A percentile compares a stretch with the other conserved stretches of the same genome.
Evolutionary conservation across 2,113 vertebrate genomes (phyloP).

Genomic region (Lasiurus borealis): DNA sequence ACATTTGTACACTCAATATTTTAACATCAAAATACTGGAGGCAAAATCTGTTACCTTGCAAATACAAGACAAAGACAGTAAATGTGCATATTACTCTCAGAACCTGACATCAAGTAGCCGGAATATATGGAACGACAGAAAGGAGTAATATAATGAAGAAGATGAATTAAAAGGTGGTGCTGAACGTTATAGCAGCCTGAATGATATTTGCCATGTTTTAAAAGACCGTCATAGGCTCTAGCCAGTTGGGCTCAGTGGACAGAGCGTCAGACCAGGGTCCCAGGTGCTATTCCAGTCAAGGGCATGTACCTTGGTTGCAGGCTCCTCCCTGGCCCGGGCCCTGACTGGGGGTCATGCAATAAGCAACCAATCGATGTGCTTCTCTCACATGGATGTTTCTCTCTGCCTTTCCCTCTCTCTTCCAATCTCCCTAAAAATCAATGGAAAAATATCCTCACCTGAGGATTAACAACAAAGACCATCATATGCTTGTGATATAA

Average conservation of each 20-base stretch:
- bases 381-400: too few species aligned
- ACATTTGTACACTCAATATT: slow-evolving; percentile 79
- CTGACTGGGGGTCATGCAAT: too few species aligned
- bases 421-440: too few species aligned
- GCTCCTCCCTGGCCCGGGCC: too few species aligned
- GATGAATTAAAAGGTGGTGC: slow-evolving; percentile 27
- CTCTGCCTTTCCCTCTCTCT: too few species aligned
- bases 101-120: slow-evolving; percentile 60
- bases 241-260: too few species aligned
- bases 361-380: too few species aligned
- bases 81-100: slow-evolving; percentile 52
- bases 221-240: slow-evolving; percentile 3
- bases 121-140: slow-evolving; percentile 37
- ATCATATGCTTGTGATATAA: neutral
- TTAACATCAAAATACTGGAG: slow-evolving; percentile 71
- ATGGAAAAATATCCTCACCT: too few species aligned
- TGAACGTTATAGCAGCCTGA: neutral
- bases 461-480: neutral
- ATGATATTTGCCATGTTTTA: slow-evolving; percentile 63
- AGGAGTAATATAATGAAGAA: slow-evolving; percentile 39
- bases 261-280: too few species aligned
- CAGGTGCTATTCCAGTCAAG: too few species aligned
- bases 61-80: slow-evolving; percentile 68
- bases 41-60: slow-evolving; percentile 62
- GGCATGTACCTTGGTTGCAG: too few species aligned